Evolutionary conservation across 2,888 invertebrate genomes (phyloP).

Genomic region (Liopterus haemorrhoidalis): DNA sequence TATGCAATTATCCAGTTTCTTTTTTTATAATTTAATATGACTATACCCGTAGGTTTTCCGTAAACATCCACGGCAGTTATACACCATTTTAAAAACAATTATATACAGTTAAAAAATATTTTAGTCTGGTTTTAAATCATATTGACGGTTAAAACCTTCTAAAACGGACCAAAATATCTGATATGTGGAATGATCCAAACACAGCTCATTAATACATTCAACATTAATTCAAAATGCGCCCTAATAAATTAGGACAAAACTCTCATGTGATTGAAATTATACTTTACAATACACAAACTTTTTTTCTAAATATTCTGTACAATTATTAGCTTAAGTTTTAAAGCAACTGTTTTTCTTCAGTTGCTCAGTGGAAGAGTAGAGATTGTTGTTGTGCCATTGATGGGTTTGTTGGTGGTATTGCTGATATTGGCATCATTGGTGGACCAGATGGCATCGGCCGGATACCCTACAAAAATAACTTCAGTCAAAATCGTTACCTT

Average conservation of each 20-base stretch:
- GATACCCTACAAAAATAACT: constrained; percentile 41
- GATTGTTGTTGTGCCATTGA: constrained; percentile 42
- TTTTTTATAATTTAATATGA: no score
- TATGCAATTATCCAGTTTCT: not conserved
- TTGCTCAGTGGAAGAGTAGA: constrained; percentile 40
- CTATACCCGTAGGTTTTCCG: no score
- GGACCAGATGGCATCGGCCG: constrained; percentile 39
- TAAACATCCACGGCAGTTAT: no score
- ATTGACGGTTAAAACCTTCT: no score
- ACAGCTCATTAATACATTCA: not conserved
- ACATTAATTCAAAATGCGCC: not conserved
- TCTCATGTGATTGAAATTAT: not conserved
- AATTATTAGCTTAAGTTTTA: not conserved
- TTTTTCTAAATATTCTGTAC: constrained; percentile 1
- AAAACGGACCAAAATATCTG: no score
- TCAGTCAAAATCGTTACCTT: no score
- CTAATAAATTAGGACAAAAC: not conserved
- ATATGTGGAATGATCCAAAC: no score
- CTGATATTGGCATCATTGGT: constrained; percentile 37
- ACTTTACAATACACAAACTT: not conserved
- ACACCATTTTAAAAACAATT: no score
- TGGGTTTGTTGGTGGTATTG: constrained; percentile 38
- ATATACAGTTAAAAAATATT: no score
- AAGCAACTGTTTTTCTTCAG: not conserved
- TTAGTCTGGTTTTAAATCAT: no score